Evolutionary conservation across 2,797 vertebrate genomes (phyloP).

Genomic region (Manis javanica): DNA sequence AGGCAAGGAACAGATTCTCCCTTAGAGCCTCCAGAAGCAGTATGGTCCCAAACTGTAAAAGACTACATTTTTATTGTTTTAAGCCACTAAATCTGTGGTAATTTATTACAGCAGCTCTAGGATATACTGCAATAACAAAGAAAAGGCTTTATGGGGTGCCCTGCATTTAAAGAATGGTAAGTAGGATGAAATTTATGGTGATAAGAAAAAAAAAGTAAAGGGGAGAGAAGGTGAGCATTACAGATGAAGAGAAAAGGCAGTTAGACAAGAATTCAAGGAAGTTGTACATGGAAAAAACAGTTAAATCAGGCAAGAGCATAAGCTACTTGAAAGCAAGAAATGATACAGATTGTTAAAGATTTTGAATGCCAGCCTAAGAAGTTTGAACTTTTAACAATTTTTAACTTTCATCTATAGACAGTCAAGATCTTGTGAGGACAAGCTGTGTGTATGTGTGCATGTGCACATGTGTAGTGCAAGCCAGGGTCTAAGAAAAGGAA

Average conservation of each 20-base stretch:
- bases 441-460: neutral
- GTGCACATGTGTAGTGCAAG: no score
- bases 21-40: neutral
- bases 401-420: neutral
- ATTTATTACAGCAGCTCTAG: neutral
- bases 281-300: neutral
- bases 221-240: neutral
- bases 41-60: neutral
- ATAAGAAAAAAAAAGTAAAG: neutral
- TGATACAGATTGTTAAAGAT: neutral
- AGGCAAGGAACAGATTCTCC: neutral
- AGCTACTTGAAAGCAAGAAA: neutral
- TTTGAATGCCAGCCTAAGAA: constrained; percentile 3
- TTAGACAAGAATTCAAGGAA: neutral
- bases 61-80: neutral
- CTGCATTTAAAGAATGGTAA: neutral
- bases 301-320: neutral
- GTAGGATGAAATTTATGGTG: neutral
- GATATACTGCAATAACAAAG: neutral
- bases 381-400: neutral
- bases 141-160: neutral
- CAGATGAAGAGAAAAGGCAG: neutral
- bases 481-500: neutral
- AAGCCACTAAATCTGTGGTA: neutral
- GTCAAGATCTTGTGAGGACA: neutral